Percentiles rank a stretch among this genome's conserved stretches.
These are phyloP conservation scores for Biston betularia DNA, from an alignment of 2,888 invertebrate species.

Conservation along the genomic window DNA sequence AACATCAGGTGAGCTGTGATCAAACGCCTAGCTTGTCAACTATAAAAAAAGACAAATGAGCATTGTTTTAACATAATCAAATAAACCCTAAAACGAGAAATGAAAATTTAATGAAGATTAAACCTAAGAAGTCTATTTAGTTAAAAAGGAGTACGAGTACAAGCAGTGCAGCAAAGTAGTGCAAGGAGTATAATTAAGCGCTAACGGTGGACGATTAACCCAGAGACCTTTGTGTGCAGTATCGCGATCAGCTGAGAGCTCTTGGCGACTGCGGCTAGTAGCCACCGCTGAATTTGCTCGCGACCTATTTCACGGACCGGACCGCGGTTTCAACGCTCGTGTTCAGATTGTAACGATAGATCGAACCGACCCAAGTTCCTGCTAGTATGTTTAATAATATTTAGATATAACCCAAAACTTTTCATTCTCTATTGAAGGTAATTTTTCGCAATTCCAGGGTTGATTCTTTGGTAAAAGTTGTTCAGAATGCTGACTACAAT, in stretches of 20 bases:
- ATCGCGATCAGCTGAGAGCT: constrained; percentile 74
- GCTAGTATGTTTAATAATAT: too few species aligned
- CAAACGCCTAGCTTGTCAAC: too few species aligned
- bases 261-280: constrained; percentile 59
- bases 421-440: too few species aligned
- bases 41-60: too few species aligned
- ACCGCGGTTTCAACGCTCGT: not conserved
- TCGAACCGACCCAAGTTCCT: not conserved
- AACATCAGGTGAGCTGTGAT: not conserved
- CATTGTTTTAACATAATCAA: too few species aligned
- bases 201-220: constrained; percentile 70
- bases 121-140: constrained; percentile 11
- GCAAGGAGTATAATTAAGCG: constrained; percentile 58
- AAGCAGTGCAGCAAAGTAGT: constrained; percentile 38
- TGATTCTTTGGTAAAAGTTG: too few species aligned
- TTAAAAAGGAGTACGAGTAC: constrained; percentile 36
- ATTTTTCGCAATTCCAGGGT: too few species aligned
- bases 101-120: not conserved
- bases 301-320: constrained; percentile 56
- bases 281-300: constrained; percentile 52
- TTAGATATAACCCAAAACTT: too few species aligned
- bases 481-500: too few species aligned
- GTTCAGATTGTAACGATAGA: constrained; percentile 5
- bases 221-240: constrained; percentile 76
- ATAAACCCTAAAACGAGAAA: not conserved